Evolutionary conservation across 2,888 invertebrate species (phyloP).

Genomic region (Seira sanloemensis): DNA sequence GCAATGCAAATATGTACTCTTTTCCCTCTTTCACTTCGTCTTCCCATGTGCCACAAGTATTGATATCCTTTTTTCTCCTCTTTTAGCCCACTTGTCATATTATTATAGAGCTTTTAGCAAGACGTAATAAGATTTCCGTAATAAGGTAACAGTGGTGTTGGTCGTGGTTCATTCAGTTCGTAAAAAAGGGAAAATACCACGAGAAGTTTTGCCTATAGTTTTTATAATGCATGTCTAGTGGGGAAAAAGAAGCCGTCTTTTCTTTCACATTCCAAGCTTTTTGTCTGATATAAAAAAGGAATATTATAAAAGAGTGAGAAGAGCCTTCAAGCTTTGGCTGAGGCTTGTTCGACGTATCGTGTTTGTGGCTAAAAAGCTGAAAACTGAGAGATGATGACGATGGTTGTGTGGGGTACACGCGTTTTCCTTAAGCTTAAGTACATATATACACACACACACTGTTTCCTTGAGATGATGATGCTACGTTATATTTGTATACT

Average conservation of each 20-base stretch:
- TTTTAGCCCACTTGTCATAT: slow-evolving; percentile 34
- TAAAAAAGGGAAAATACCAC: slow-evolving; percentile 54
- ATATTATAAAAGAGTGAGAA: slow-evolving; percentile 57
- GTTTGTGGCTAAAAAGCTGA: slow-evolving; percentile 33
- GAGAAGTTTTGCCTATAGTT: too few species aligned
- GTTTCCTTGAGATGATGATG: slow-evolving; percentile 45
- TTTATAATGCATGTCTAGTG: slow-evolving; percentile 26
- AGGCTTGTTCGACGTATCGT: slow-evolving; percentile 32
- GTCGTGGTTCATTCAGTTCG: slow-evolving; percentile 52
- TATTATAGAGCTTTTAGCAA: too few species aligned
- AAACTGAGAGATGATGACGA: slow-evolving; percentile 14
- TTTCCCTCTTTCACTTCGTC: slow-evolving; percentile 19
- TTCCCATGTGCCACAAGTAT: slow-evolving; percentile 19
- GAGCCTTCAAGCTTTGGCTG: slow-evolving; percentile 39
- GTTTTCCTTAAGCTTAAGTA: too few species aligned
- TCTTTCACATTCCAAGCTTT: too few species aligned
- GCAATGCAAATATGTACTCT: slow-evolving; percentile 11
- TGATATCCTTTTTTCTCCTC: slow-evolving; percentile 22
- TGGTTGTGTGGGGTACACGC: slow-evolving; percentile 34
- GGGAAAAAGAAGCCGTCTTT: slow-evolving; percentile 42
- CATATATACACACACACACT: too few species aligned
- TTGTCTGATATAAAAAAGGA: slow-evolving; percentile 63
- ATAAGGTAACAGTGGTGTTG: background rate
- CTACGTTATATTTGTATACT: slow-evolving; percentile 6
- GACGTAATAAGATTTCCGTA: slow-evolving; percentile 34